Conservation (phyloP, 1,140 invertebrate species). For the Calliopsis andreniformis region DNA sequence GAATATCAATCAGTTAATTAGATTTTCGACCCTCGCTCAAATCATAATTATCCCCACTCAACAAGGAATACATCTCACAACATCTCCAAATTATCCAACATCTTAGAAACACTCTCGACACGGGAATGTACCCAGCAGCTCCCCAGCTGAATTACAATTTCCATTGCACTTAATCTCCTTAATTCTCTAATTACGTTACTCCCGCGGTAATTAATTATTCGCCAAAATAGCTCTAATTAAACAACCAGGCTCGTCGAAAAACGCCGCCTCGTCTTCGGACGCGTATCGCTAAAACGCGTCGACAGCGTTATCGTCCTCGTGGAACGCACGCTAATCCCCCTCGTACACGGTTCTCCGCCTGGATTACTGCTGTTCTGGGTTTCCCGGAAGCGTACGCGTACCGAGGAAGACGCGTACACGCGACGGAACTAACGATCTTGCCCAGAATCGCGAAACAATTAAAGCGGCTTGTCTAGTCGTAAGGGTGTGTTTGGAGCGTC, state of each 20-base stretch:
- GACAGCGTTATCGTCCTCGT: slow-evolving; percentile 27
- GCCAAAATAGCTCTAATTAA: background rate
- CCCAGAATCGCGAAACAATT: slow-evolving; percentile 49
- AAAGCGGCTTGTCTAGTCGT: slow-evolving; percentile 45
- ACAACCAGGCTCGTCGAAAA: background rate
- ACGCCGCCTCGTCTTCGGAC: background rate
- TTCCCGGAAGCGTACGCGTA: background rate
- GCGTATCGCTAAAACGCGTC: slow-evolving; percentile 16
- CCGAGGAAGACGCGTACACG: slow-evolving; percentile 28
- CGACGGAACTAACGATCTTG: slow-evolving; percentile 53
- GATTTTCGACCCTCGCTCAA: too few relatives aligned
- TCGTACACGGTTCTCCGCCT: slow-evolving; percentile 11
- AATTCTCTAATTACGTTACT: too few relatives aligned
- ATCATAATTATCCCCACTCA: too few relatives aligned
- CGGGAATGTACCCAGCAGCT: too few relatives aligned
- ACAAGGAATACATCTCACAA: too few relatives aligned
- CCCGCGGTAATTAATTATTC: too few relatives aligned
- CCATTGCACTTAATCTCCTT: too few relatives aligned
- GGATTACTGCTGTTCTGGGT: slow-evolving; percentile 38
- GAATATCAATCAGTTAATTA: too few relatives aligned
- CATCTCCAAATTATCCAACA: background rate
- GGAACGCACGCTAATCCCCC: slow-evolving; percentile 41
- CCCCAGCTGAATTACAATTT: too few relatives aligned
- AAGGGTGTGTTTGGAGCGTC: slow-evolving; percentile 11
- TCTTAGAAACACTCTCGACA: background rate